phyloP scores from a whole-genome alignment of 2,113 vertebrate genomes.

The Thryonomys swinderianus region DNA sequence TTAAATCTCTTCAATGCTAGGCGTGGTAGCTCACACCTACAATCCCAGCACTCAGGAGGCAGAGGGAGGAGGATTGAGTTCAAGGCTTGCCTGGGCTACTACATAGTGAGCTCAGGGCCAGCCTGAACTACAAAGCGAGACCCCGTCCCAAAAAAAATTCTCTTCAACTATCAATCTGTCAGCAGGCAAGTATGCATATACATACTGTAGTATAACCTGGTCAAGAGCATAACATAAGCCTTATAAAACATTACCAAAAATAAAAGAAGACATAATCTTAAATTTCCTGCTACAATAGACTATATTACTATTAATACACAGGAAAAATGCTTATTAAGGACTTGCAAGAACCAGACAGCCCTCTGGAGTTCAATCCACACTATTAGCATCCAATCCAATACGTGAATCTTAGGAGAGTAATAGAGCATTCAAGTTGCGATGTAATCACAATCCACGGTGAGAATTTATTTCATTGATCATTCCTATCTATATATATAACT shows the following conservation, averaged over 20 bases:
- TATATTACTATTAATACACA: background rate
- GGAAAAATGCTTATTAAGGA: background rate
- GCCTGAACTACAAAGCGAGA: background rate
- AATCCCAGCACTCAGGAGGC: background rate
- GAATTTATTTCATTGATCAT: background rate
- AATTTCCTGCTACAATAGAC: background rate
- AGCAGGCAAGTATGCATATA: background rate
- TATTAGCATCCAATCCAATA: background rate
- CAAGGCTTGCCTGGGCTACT: no score
- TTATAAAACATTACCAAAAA: conserved; percentile 36
- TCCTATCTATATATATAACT: background rate
- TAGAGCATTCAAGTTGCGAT: background rate
- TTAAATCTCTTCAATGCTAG: background rate
- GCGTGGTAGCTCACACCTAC: background rate
- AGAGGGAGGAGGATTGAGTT: background rate
- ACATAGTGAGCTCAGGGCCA: background rate
- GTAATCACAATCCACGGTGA: background rate
- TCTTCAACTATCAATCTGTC: background rate
- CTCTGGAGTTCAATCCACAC: background rate
- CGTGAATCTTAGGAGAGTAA: background rate
- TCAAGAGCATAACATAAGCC: background rate
- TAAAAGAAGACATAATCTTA: background rate
- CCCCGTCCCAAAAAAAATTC: background rate
- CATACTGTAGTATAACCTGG: background rate
- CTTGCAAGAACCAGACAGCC: background rate